Conservation (phyloP, 2,888 invertebrate genomes). For the Eristalis intricaria region DNA sequence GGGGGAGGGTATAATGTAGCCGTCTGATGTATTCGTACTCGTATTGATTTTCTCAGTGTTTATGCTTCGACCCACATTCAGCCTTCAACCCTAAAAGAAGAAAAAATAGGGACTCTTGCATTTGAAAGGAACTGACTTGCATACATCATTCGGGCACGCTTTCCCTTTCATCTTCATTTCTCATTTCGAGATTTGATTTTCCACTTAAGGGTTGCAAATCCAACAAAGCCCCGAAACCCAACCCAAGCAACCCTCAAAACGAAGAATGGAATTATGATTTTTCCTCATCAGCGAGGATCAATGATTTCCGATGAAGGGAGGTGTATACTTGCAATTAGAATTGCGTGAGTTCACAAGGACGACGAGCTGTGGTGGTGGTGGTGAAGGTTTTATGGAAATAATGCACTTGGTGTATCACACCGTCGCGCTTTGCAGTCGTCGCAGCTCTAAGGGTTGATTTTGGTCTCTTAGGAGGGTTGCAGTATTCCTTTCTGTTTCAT, state of each 20-base stretch:
- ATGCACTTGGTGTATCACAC: constrained; percentile 30
- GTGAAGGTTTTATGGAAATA: constrained; percentile 2
- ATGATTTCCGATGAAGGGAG: constrained; percentile 3
- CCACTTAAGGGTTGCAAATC: constrained; percentile 53
- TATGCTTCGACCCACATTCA: constrained; percentile 56
- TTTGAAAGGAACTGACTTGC: constrained; percentile 13
- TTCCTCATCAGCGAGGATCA: constrained; percentile 45
- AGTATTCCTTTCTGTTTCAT: constrained; percentile 42
- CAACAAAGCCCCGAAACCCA: neutral
- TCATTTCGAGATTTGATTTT: constrained; percentile 26
- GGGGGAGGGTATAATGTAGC: too few relatives aligned
- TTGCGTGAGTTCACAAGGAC: constrained; percentile 59
- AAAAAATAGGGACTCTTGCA: constrained; percentile 20
- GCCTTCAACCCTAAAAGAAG: constrained; percentile 51
- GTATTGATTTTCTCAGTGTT: constrained; percentile 52
- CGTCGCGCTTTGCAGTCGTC: neutral
- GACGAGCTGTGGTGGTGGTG: neutral
- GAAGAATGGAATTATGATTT: constrained; percentile 47
- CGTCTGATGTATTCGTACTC: constrained; percentile 15
- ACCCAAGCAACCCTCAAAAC: neutral
- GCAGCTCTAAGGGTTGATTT: neutral
- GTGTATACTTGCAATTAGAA: constrained; percentile 44
- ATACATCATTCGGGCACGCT: constrained; percentile 40
- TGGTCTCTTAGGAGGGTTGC: constrained; percentile 30
- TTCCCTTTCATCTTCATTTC: constrained; percentile 62